phyloP scores from a whole-genome alignment of 2,888 invertebrate genomes.

The Metacarcinus magister region DNA sequence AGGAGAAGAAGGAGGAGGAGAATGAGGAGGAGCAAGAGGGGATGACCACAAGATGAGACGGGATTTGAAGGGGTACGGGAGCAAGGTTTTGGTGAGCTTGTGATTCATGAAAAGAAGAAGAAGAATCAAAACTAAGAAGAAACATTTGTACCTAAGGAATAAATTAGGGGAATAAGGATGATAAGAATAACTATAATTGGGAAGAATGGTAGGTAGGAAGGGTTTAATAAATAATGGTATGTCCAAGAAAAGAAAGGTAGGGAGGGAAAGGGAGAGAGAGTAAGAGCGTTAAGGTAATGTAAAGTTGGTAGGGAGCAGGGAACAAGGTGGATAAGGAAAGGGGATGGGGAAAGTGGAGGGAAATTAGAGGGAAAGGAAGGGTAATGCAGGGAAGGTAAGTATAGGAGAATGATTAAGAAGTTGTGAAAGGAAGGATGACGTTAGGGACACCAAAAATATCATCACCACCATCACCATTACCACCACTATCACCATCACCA shows the following conservation, averaged over 20 bases:
- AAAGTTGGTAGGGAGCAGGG: background rate
- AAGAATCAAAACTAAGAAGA: background rate
- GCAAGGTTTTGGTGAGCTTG: background rate
- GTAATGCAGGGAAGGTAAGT: background rate
- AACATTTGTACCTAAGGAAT: background rate
- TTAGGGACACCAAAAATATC: too few species aligned
- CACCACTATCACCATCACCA: background rate
- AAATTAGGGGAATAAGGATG: background rate
- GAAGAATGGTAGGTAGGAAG: background rate
- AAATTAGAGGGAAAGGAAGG: background rate
- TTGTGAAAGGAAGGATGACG: background rate
- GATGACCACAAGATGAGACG: slow-evolving; percentile 19
- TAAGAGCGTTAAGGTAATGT: background rate
- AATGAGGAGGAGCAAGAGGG: background rate
- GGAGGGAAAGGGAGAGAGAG: background rate
- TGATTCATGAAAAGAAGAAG: background rate
- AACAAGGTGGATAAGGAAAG: background rate
- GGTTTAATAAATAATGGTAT: background rate
- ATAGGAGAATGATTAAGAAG: background rate
- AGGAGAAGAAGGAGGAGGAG: background rate
- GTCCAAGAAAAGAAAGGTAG: background rate
- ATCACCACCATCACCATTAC: background rate
- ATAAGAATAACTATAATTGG: background rate
- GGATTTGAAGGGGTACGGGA: background rate
- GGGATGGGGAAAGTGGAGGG: background rate